Evolutionary conservation across 2,888 invertebrate genomes (phyloP).

Genomic region (Coelopa pilipes): DNA sequence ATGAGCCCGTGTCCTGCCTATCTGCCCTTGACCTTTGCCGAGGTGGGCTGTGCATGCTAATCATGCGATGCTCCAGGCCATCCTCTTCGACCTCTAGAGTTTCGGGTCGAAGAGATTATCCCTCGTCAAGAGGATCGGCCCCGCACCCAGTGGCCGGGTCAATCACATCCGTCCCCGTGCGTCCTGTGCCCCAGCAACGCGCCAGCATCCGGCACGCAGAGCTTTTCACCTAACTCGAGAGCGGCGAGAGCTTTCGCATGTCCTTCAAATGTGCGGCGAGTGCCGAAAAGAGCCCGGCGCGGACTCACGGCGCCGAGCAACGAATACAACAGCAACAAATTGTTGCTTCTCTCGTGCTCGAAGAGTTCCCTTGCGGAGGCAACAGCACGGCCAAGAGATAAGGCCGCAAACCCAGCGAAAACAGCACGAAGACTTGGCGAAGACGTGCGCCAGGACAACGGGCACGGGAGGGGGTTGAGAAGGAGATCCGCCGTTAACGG

Average conservation of each 20-base stretch:
- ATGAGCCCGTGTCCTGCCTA: too few species aligned
- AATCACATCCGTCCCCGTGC: too few species aligned
- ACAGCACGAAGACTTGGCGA: not conserved
- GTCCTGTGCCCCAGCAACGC: too few species aligned
- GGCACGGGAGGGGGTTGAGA: not conserved
- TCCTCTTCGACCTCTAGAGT: too few species aligned
- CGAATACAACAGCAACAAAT: conserved; percentile 44
- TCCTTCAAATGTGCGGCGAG: conserved; percentile 12
- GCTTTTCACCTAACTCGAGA: not conserved
- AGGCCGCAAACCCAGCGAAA: not conserved
- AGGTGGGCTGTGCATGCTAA: too few species aligned
- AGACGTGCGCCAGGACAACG: too few species aligned
- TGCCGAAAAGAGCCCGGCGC: not conserved
- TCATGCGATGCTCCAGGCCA: too few species aligned
- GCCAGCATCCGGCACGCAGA: not conserved
- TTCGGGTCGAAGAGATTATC: too few species aligned
- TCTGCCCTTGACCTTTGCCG: too few species aligned
- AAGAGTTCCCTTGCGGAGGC: not conserved
- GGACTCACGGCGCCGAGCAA: not conserved
- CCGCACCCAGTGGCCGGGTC: too few species aligned
- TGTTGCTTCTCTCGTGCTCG: conserved; percentile 41
- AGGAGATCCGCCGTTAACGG: not conserved
- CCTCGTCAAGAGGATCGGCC: too few species aligned
- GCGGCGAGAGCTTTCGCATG: not conserved
- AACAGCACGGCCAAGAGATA: not conserved